These are phyloP conservation scores for Pteromalus puparum DNA, from an alignment of 1,140 invertebrate species.

Conservation along the genomic window DNA sequence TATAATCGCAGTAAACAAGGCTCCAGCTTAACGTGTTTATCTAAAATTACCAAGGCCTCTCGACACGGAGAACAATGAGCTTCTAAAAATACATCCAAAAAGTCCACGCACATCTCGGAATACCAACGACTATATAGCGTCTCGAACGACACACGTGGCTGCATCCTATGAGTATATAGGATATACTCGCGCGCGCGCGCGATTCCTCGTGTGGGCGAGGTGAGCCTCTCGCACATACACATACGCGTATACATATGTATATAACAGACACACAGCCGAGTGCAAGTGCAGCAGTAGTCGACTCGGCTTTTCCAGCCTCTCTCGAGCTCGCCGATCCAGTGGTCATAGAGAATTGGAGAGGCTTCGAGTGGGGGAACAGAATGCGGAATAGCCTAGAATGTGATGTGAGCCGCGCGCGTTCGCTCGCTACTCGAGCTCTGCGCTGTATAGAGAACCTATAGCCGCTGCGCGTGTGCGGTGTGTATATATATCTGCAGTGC, in stretches of 20 bases:
- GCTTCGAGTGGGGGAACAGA: slow-evolving; percentile 72
- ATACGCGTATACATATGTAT: slow-evolving; percentile 44
- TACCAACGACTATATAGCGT: too few relatives aligned
- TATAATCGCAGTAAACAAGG: too few relatives aligned
- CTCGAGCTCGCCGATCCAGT: slow-evolving; percentile 67
- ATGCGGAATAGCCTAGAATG: slow-evolving; percentile 77
- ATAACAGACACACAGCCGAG: slow-evolving; percentile 45
- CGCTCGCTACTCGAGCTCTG: slow-evolving; percentile 4
- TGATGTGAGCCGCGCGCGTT: slow-evolving; percentile 67
- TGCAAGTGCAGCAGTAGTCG: slow-evolving; percentile 61
- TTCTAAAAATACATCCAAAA: too few relatives aligned
- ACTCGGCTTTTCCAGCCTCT: slow-evolving; percentile 69
- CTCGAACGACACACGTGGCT: background rate
- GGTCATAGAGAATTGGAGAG: slow-evolving; percentile 57
- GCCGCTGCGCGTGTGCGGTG: background rate
- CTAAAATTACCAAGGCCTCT: too few relatives aligned
- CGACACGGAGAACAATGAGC: too few relatives aligned
- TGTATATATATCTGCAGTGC: slow-evolving; percentile 13
- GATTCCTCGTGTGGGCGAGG: slow-evolving; percentile 32
- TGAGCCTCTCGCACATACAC: background rate
- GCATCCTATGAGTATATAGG: background rate
- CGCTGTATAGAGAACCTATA: background rate
- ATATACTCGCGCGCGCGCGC: background rate
- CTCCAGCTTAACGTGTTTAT: too few relatives aligned
- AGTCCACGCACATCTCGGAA: too few relatives aligned